Conservation (phyloP, 2,797 vertebrate genomes). For the Garrulus glandarius region DNA sequence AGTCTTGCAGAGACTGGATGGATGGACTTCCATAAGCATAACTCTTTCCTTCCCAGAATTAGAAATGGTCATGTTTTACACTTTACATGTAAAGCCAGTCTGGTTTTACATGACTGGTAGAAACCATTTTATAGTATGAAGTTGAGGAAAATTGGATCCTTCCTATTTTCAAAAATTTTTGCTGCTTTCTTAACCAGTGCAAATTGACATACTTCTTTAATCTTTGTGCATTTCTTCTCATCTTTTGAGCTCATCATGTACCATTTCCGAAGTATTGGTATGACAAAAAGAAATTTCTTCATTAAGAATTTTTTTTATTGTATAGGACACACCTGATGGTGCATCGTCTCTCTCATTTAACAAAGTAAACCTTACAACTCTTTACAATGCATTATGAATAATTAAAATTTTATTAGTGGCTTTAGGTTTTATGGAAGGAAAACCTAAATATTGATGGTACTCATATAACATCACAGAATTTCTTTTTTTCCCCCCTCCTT, state of each 20-base stretch:
- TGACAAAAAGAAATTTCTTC: not conserved
- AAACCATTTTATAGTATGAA: not conserved
- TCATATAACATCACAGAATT: not conserved
- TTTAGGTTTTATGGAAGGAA: not conserved
- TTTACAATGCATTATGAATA: not conserved
- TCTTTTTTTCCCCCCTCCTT: not conserved
- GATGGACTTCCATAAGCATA: conserved; percentile 37
- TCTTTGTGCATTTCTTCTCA: not conserved
- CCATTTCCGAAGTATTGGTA: not conserved
- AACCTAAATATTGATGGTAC: not conserved
- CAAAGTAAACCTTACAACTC: not conserved
- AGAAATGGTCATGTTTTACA: not conserved
- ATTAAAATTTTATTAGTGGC: not conserved
- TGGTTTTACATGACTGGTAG: not conserved
- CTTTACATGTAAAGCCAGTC: not conserved
- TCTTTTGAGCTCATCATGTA: not conserved
- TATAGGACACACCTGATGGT: not conserved
- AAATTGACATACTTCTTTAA: not conserved
- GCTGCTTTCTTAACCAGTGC: not conserved
- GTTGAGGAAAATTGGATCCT: not conserved
- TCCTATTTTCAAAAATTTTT: not conserved
- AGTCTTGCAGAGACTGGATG: conserved; percentile 28
- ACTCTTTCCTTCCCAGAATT: conserved; percentile 27
- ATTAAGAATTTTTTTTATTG: not conserved
- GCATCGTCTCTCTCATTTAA: not conserved